A percentile compares a stretch with the other conserved stretches of the same genome.
phyloP scores from a whole-genome alignment of 2,113 vertebrate genomes.

The Actinemys pallida region DNA sequence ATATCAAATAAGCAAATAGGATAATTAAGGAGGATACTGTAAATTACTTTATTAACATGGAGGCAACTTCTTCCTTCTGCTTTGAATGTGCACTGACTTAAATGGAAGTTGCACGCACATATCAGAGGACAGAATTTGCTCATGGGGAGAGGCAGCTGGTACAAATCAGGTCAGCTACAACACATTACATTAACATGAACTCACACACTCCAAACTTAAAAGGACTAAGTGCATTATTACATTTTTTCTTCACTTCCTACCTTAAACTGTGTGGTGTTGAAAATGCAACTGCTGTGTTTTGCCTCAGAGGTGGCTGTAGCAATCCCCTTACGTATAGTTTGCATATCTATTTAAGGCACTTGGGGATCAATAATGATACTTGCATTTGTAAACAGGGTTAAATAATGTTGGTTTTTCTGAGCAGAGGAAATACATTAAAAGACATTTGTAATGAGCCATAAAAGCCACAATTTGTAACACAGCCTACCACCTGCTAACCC shows the following conservation, averaged over 20 bases:
- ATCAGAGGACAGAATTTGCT: neutral
- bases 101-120: neutral
- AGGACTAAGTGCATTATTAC: neutral
- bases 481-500: too few relatives aligned
- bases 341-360: neutral
- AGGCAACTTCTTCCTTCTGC: neutral
- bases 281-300: fast-evolving
- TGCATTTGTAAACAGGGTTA: too few relatives aligned
- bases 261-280: too few relatives aligned
- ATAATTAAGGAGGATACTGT: neutral
- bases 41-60: neutral
- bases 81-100: neutral
- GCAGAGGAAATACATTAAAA: too few relatives aligned
- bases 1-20: neutral
- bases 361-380: neutral
- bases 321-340: fast-evolving
- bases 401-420: too few relatives aligned
- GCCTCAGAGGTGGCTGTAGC: neutral
- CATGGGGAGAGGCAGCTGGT: neutral
- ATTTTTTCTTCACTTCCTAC: neutral
- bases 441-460: too few relatives aligned
- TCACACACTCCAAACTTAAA: fast-evolving
- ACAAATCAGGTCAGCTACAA: neutral
- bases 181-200: fast-evolving
- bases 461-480: too few relatives aligned